phyloP scores from a whole-genome alignment of 2,113 vertebrate species.

The Pollachius pollachius region DNA sequence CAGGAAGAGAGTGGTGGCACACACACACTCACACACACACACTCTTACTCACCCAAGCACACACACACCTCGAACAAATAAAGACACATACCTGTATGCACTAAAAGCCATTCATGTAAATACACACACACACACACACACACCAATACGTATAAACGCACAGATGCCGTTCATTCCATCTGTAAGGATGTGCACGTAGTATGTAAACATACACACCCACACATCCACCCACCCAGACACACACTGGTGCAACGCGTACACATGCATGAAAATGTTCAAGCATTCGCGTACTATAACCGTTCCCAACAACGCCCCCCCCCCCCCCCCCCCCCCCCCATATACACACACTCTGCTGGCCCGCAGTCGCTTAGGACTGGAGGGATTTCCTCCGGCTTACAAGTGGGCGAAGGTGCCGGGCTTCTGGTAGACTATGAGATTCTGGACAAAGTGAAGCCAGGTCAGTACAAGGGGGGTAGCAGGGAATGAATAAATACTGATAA shows the following conservation, averaged over 20 bases:
- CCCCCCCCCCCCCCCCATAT: no score
- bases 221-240: slow-evolving; percentile 46
- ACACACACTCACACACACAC: slow-evolving; percentile 30
- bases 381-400: slow-evolving; percentile 60
- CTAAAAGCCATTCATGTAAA: background rate
- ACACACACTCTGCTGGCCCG: slow-evolving; percentile 25
- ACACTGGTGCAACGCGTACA: slow-evolving; percentile 40
- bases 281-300: no score
- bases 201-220: slow-evolving; percentile 5
- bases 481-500: no score
- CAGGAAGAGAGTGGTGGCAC: slow-evolving; percentile 51
- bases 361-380: slow-evolving; percentile 74
- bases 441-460: no score
- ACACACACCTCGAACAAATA: background rate
- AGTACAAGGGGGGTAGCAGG: no score
- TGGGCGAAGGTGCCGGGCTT: slow-evolving; percentile 70
- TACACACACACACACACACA: slow-evolving; percentile 14
- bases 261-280: no score
- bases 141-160: background rate
- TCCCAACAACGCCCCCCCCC: no score
- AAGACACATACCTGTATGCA: background rate
- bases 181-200: no score
- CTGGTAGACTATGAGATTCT: slow-evolving; percentile 41
- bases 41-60: slow-evolving; percentile 28
- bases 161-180: no score